phyloP scores from a whole-genome alignment of 2,113 vertebrate species.

The Nothoprocta perdicaria region DNA sequence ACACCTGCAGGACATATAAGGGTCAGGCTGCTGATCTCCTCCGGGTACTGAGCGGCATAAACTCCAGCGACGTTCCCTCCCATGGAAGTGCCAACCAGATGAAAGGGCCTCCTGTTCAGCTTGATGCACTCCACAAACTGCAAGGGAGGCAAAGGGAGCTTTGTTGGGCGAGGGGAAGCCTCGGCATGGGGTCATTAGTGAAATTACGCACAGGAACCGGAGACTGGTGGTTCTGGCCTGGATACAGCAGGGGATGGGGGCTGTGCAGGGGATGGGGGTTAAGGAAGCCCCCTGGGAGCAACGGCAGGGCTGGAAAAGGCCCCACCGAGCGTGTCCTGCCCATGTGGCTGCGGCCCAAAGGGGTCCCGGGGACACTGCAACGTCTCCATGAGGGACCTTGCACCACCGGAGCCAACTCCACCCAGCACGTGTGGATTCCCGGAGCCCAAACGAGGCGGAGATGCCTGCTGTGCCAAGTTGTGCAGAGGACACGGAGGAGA shows the following conservation, averaged over 20 bases:
- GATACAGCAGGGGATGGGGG: background rate
- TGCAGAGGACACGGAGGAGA: too few relatives aligned
- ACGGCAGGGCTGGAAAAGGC: background rate
- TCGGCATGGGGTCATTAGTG: background rate
- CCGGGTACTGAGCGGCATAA: slow-evolving; percentile 89
- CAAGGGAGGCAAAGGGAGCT: slow-evolving; percentile 17
- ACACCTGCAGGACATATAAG: slow-evolving; percentile 95
- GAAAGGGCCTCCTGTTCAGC: slow-evolving; percentile 91
- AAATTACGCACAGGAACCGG: background rate
- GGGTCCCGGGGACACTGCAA: background rate
- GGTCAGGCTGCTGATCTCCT: slow-evolving; percentile 88
- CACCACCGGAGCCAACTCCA: too few relatives aligned
- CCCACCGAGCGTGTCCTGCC: background rate
- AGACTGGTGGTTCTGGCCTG: background rate
- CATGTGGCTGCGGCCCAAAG: too few relatives aligned
- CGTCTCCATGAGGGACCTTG: background rate
- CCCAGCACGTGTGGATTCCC: background rate
- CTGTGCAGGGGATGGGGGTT: background rate
- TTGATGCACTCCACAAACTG: slow-evolving; percentile 92
- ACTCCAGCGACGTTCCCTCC: slow-evolving; percentile 92
- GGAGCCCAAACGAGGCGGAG: background rate
- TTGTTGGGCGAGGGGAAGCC: slow-evolving; percentile 27
- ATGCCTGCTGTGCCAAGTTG: too few relatives aligned
- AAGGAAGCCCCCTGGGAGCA: background rate
- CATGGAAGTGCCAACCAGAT: slow-evolving; percentile 93